These are phyloP conservation scores for Brachionus plicatilis DNA, from an alignment of 1,140 invertebrate species.

Conservation along the genomic window DNA sequence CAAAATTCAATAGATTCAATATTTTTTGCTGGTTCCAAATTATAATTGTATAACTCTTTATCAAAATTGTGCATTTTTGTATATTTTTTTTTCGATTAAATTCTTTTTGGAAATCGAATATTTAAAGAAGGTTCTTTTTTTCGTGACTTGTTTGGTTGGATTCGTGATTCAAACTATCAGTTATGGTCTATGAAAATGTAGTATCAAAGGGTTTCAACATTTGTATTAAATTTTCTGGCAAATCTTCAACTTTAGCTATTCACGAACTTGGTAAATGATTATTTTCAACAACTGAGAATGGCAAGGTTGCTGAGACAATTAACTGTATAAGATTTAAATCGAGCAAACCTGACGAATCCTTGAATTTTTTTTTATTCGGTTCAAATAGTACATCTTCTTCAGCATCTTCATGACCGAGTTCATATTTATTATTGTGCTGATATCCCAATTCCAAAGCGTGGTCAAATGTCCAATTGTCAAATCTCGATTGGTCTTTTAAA, in stretches of 20 bases:
- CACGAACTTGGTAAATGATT: too few species aligned
- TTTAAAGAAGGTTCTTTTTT: neutral
- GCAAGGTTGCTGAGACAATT: too few species aligned
- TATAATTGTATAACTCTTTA: neutral
- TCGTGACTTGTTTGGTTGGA: neutral
- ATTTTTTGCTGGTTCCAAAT: neutral
- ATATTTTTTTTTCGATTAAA: neutral
- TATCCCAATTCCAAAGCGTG: too few species aligned
- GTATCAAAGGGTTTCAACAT: neutral
- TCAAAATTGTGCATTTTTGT: neutral
- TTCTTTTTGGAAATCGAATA: neutral
- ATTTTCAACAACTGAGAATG: too few species aligned
- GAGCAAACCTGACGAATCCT: too few species aligned
- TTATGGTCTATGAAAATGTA: neutral
- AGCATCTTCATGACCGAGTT: too few species aligned
- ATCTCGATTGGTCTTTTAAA: too few species aligned
- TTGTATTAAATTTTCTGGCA: neutral
- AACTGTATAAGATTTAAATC: too few species aligned
- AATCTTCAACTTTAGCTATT: neutral
- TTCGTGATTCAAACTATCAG: neutral
- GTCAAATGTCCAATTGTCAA: too few species aligned
- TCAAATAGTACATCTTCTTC: too few species aligned
- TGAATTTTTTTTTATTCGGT: too few species aligned
- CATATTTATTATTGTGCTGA: too few species aligned
- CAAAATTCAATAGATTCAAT: neutral